These are phyloP conservation scores for Mactromeris polynyma DNA, from an alignment of 2,888 invertebrate genomes.

Conservation along the genomic window DNA sequence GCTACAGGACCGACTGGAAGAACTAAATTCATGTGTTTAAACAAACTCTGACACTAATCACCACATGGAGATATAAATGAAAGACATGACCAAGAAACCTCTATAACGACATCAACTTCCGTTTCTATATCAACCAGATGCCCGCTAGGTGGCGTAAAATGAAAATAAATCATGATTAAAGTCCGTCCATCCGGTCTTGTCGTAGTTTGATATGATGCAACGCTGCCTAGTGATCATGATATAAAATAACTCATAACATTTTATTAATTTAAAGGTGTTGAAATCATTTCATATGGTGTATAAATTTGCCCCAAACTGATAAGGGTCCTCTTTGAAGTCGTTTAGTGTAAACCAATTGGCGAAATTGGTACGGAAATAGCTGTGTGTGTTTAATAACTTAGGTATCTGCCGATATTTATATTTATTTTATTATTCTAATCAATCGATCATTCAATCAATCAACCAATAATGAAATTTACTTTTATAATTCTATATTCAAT, in stretches of 20 bases:
- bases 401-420: too few relatives aligned
- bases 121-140: constrained; percentile 15
- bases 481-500: too few relatives aligned
- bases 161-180: constrained; percentile 50
- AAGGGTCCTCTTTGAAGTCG: neutral
- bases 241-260: neutral
- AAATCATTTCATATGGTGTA: neutral
- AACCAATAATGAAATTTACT: too few relatives aligned
- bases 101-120: constrained; percentile 3
- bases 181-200: neutral
- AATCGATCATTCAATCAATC: too few relatives aligned
- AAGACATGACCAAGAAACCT: constrained; percentile 47
- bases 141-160: constrained; percentile 41
- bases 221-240: neutral
- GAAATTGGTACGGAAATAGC: too few relatives aligned
- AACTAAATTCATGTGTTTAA: constrained; percentile 30
- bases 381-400: too few relatives aligned
- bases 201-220: constrained; percentile 21
- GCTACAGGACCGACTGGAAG: neutral
- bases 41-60: constrained; percentile 57
- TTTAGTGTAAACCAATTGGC: too few relatives aligned
- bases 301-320: neutral
- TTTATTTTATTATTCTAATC: too few relatives aligned
- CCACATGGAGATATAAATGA: constrained; percentile 52
- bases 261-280: neutral